Percentiles rank a stretch among this genome's conserved stretches.
These are phyloP conservation scores for Adela reaumurella DNA, from an alignment of 2,888 invertebrate genomes.

Conservation along the genomic window DNA sequence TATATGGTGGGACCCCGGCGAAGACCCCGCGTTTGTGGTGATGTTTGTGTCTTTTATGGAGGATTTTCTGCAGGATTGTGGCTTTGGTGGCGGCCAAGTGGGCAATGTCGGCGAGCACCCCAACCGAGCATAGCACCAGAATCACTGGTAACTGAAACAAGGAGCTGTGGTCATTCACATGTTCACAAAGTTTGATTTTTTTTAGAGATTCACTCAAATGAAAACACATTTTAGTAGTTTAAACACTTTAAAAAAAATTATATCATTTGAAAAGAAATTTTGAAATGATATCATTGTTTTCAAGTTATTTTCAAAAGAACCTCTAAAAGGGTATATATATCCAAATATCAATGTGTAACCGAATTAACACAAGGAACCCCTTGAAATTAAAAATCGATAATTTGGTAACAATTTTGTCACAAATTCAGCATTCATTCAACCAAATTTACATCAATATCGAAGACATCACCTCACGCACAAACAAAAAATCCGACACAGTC, in stretches of 20 bases:
- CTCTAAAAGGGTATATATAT: too few species aligned
- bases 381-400: too few species aligned
- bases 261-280: not conserved
- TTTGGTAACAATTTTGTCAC: too few species aligned
- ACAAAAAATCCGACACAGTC: slow-evolving; percentile 12
- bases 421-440: not conserved
- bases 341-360: too few species aligned
- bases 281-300: too few species aligned
- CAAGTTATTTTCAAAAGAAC: too few species aligned
- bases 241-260: too few species aligned
- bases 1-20: slow-evolving; percentile 40
- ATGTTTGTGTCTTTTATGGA: not conserved
- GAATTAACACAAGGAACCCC: too few species aligned
- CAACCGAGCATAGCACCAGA: slow-evolving; percentile 31
- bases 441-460: not conserved
- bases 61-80: slow-evolving; percentile 26
- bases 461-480: not conserved
- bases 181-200: too few species aligned
- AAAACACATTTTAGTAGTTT: too few species aligned
- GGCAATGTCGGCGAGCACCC: slow-evolving; percentile 26
- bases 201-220: too few species aligned
- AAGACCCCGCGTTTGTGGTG: slow-evolving; percentile 32
- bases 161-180: too few species aligned
- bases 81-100: slow-evolving; percentile 30
- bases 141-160: slow-evolving; percentile 32